Conservation (phyloP, 1,140 invertebrate genomes). For the Onthophagus taurus region DNA sequence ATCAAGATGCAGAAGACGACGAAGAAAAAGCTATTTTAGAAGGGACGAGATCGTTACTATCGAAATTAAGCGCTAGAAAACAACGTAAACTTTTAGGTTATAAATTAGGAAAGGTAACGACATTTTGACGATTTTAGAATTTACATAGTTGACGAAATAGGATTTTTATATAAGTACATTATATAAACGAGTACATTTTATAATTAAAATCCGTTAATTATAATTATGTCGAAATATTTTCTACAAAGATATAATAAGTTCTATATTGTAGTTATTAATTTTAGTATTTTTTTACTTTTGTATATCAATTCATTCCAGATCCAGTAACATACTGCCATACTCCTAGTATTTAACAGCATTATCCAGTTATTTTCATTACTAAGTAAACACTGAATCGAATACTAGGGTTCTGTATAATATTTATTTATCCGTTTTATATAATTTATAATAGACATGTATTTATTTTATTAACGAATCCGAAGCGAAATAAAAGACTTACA, state of each 20-base stretch:
- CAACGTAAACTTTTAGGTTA: conserved; percentile 51
- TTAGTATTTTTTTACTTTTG: too few relatives aligned
- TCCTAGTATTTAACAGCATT: too few relatives aligned
- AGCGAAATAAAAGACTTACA: too few relatives aligned
- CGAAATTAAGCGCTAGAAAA: conserved; percentile 56
- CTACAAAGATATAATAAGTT: background rate
- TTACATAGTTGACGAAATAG: too few relatives aligned
- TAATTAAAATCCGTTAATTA: background rate
- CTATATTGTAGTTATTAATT: background rate
- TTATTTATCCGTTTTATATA: too few relatives aligned
- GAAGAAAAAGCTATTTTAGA: conserved; percentile 45
- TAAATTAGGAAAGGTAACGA: conserved; percentile 54
- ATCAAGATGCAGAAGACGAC: conserved; percentile 38
- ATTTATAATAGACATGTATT: too few relatives aligned
- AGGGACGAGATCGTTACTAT: conserved; percentile 47
- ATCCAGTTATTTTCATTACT: too few relatives aligned
- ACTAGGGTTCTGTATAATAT: too few relatives aligned
- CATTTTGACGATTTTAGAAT: conserved; percentile 47
- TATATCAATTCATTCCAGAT: too few relatives aligned
- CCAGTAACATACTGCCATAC: too few relatives aligned
- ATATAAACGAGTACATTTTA: conserved; percentile 13
- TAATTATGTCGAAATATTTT: background rate
- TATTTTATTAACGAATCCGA: too few relatives aligned
- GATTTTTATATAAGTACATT: conserved; percentile 8
- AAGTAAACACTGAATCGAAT: too few relatives aligned